Evolutionary conservation across 2,113 vertebrate species (phyloP).

Genomic region (Argyrosomus japonicus): DNA sequence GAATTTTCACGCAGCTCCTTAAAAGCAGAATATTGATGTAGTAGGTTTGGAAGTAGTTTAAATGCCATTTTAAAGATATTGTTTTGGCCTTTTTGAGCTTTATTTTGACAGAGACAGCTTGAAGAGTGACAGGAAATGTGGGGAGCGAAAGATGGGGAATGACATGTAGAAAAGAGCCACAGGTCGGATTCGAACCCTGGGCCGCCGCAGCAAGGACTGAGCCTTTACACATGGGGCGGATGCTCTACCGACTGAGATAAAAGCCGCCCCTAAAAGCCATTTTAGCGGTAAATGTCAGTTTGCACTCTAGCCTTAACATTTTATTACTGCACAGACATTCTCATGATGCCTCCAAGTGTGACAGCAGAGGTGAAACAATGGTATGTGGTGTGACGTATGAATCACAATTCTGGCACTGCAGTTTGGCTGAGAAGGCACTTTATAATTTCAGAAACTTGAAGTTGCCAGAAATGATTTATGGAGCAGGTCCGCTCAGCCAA

Average conservation of each 20-base stretch:
- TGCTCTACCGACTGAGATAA: too few species aligned
- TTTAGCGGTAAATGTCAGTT: slow-evolving; percentile 62
- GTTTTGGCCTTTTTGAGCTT: too few species aligned
- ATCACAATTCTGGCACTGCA: slow-evolving; percentile 26
- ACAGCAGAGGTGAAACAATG: slow-evolving; percentile 47
- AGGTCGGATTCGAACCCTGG: too few species aligned
- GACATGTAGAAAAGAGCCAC: too few species aligned
- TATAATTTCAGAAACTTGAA: slow-evolving; percentile 56
- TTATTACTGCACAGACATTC: slow-evolving; percentile 41
- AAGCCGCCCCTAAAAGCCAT: neutral
- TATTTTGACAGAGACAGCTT: too few species aligned
- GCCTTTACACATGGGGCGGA: too few species aligned
- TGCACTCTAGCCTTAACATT: slow-evolving; percentile 40
- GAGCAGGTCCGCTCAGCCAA: slow-evolving; percentile 19
- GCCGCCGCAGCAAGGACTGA: too few species aligned
- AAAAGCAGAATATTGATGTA: neutral
- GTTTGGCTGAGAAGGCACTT: slow-evolving; percentile 48
- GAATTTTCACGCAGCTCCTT: neutral
- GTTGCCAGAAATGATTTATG: slow-evolving; percentile 52
- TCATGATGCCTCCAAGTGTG: slow-evolving; percentile 14
- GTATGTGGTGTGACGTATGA: slow-evolving; percentile 31
- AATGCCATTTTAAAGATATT: slow-evolving; percentile 12
- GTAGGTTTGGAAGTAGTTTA: neutral
- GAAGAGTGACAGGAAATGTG: too few species aligned
- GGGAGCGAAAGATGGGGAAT: too few species aligned